phyloP scores from a whole-genome alignment of 2,113 vertebrate genomes.

The Malurus melanocephalus region DNA sequence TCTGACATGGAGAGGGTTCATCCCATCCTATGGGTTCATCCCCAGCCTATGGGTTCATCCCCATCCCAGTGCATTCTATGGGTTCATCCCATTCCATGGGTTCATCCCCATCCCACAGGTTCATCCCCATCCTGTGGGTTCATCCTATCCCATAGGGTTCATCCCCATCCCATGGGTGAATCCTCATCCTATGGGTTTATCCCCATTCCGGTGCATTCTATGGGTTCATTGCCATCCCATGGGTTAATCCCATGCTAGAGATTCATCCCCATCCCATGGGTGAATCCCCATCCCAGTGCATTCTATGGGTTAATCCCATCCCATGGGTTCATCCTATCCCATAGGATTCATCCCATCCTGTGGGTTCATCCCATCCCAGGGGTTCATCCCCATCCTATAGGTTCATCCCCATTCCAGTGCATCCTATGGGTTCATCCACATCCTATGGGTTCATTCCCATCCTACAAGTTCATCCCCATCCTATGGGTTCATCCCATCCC shows the following conservation, averaged over 20 bases:
- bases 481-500: not conserved
- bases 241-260: not conserved
- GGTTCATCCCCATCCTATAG: not conserved
- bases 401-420: no score
- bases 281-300: not conserved
- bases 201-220: not conserved
- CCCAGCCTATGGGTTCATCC: not conserved
- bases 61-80: not conserved
- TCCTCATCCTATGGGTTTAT: not conserved
- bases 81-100: no score
- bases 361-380: not conserved
- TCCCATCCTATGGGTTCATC: not conserved
- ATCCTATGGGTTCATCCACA: accelerated
- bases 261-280: not conserved
- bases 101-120: not conserved
- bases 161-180: not conserved
- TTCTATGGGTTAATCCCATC: not conserved
- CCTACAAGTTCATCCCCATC: not conserved
- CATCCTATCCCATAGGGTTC: no score
- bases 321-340: not conserved
- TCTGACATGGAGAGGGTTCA: accelerated
- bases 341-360: accelerated
- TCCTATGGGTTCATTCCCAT: not conserved
- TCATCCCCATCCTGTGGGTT: not conserved
- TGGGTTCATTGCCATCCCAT: not conserved